Conservation (phyloP, 23 tunicate species). For the Styela clava region DNA sequence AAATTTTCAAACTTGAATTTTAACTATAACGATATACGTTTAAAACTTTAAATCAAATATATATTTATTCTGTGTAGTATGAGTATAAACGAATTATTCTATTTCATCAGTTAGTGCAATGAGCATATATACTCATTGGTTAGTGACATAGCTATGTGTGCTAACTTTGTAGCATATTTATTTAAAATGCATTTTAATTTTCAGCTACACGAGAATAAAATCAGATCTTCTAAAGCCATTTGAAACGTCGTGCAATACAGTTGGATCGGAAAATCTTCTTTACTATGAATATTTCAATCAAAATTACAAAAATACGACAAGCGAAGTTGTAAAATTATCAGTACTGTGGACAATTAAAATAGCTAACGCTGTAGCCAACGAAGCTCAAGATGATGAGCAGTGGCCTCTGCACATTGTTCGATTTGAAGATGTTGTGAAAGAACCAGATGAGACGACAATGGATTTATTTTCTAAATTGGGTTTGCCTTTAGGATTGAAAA, state of each 20-base stretch:
- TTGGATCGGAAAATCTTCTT: background rate
- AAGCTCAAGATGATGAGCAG: slow-evolving; percentile 20
- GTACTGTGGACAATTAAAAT: slow-evolving; percentile 43
- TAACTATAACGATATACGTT: too few species aligned
- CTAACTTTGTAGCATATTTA: too few species aligned
- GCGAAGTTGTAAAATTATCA: slow-evolving; percentile 42
- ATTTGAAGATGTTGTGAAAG: slow-evolving; percentile 50
- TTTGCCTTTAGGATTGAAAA: slow-evolving; percentile 42
- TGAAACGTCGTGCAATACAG: background rate
- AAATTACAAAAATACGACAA: background rate
- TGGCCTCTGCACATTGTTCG: slow-evolving; percentile 68
- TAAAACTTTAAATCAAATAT: too few species aligned
- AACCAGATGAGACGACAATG: slow-evolving; percentile 36
- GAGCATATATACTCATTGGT: too few species aligned
- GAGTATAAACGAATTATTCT: too few species aligned
- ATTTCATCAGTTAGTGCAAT: too few species aligned
- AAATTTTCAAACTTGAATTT: too few species aligned
- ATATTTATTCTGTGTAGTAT: too few species aligned
- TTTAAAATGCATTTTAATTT: too few species aligned
- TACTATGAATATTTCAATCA: slow-evolving; percentile 24
- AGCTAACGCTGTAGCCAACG: slow-evolving; percentile 19
- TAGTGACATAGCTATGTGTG: too few species aligned
- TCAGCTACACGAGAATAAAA: too few species aligned
- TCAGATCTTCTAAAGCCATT: background rate
- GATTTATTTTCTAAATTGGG: slow-evolving; percentile 43